Evolutionary conservation across 2,888 invertebrate genomes (phyloP).

Genomic region (Zeuzera pyrina): DNA sequence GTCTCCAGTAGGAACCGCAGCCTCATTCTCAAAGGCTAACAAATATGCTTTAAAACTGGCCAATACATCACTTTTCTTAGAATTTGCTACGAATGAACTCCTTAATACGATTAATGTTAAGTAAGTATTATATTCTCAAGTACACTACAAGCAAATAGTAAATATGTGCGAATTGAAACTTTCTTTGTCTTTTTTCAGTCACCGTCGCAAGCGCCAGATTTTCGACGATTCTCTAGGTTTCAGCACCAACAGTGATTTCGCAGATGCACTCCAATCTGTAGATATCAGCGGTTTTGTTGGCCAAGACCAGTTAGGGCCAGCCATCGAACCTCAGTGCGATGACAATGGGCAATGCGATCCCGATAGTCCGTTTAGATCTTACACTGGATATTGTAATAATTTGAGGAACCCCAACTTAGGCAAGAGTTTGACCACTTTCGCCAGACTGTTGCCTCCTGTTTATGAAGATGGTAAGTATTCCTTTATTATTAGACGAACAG

Average conservation of each 20-base stretch:
- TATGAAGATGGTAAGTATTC: slow-evolving; percentile 86
- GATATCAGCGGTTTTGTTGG: slow-evolving; percentile 82
- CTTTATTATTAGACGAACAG: too few species aligned
- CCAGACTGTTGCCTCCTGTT: slow-evolving; percentile 85
- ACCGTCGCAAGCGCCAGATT: slow-evolving; percentile 80
- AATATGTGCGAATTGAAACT: too few species aligned
- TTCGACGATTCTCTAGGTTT: slow-evolving; percentile 74
- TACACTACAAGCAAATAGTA: slow-evolving; percentile 14
- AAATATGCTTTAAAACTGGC: slow-evolving; percentile 86
- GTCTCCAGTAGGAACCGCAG: slow-evolving; percentile 89
- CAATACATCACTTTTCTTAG: slow-evolving; percentile 88
- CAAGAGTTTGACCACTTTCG: slow-evolving; percentile 88
- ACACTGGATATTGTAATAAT: slow-evolving; percentile 92
- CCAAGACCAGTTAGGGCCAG: slow-evolving; percentile 70
- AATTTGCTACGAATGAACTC: slow-evolving; percentile 90
- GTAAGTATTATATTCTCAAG: slow-evolving; percentile 33
- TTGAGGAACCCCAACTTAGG: slow-evolving; percentile 86
- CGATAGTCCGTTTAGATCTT: slow-evolving; percentile 78
- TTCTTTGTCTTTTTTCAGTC: slow-evolving; percentile 30
- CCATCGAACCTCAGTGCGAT: slow-evolving; percentile 80
- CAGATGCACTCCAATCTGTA: slow-evolving; percentile 84
- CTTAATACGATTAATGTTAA: slow-evolving; percentile 76
- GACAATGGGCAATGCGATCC: slow-evolving; percentile 82
- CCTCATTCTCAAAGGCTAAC: slow-evolving; percentile 92
- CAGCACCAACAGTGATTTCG: slow-evolving; percentile 75